A percentile compares a stretch with the other conserved stretches of the same genome.
These are phyloP conservation scores for Distichodus sexfasciatus DNA, from an alignment of 2,797 vertebrate genomes.

Conservation along the genomic window DNA sequence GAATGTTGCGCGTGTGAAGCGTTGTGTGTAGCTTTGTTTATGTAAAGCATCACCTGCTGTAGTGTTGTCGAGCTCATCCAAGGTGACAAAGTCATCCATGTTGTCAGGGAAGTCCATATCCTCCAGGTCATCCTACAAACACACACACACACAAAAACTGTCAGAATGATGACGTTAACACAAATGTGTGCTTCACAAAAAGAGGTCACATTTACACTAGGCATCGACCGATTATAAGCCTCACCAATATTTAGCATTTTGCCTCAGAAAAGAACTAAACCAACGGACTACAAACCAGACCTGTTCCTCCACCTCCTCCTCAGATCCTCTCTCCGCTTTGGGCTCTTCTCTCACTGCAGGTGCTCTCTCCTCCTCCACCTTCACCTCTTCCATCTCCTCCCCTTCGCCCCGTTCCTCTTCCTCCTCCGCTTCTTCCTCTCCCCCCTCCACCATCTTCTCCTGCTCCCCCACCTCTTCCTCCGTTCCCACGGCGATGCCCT, in stretches of 20 bases:
- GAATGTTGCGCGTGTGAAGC: too few relatives aligned
- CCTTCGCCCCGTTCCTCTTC: not conserved
- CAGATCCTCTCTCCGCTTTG: slow-evolving; percentile 24
- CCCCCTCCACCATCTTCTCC: not conserved
- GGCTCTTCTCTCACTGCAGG: slow-evolving; percentile 25
- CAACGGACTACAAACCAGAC: not conserved
- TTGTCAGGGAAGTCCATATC: slow-evolving; percentile 57
- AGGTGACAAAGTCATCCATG: slow-evolving; percentile 57
- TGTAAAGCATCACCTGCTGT: slow-evolving; percentile 22
- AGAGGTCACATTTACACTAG: too few relatives aligned
- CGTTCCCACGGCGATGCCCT: not conserved
- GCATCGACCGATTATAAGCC: too few relatives aligned
- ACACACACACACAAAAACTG: not conserved
- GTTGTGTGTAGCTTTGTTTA: not conserved
- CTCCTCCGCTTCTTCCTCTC: slow-evolving; percentile 15
- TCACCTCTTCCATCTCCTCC: slow-evolving; percentile 13
- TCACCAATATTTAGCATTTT: too few relatives aligned
- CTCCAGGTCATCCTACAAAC: slow-evolving; percentile 43
- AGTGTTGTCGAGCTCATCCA: slow-evolving; percentile 56
- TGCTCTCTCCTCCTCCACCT: slow-evolving; percentile 8
- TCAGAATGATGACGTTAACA: too few relatives aligned
- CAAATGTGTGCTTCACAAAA: too few relatives aligned
- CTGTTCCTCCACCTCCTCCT: slow-evolving; percentile 37
- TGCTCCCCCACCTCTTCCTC: too few relatives aligned
- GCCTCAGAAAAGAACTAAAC: too few relatives aligned